phyloP scores from a whole-genome alignment of 2,888 invertebrate species.

The Hofmannophila pseudospretella region DNA sequence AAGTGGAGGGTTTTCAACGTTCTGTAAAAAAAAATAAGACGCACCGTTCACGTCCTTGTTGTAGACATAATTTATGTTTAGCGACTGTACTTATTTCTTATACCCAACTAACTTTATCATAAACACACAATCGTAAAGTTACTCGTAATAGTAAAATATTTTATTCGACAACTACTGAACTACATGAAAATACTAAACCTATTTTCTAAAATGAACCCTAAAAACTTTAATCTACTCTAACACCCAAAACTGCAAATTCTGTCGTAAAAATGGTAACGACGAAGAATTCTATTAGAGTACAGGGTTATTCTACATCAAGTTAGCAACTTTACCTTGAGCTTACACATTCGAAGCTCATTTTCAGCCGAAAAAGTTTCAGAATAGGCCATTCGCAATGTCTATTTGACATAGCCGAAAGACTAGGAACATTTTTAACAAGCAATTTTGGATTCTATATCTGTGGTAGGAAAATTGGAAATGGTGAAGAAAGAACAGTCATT shows the following conservation, averaged over 20 bases:
- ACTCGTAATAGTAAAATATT: too few species aligned
- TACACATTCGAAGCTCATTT: not conserved
- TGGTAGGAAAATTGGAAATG: not conserved
- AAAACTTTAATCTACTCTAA: too few species aligned
- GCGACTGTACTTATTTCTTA: too few species aligned
- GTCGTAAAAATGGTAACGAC: not conserved
- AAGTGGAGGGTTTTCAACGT: too few species aligned
- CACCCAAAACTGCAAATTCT: slow-evolving; percentile 2
- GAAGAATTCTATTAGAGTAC: not conserved
- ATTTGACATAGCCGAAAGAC: slow-evolving; percentile 1
- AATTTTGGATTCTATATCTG: not conserved
- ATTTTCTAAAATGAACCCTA: too few species aligned
- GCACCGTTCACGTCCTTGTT: too few species aligned
- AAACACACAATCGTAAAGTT: too few species aligned
- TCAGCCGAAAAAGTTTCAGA: slow-evolving; percentile 1
- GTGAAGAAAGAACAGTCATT: not conserved
- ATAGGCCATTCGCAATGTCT: slow-evolving; percentile 1
- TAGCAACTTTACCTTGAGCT: not conserved
- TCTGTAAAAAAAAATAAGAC: too few species aligned
- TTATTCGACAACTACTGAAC: too few species aligned
- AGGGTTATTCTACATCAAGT: slow-evolving; percentile 1
- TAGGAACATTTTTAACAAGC: not conserved
- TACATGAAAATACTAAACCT: too few species aligned
- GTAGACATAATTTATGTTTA: too few species aligned
- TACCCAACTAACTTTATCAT: too few species aligned